Evolutionary conservation across 2,888 invertebrate species (phyloP).

Genomic region (Rugalucina vietnamica): DNA sequence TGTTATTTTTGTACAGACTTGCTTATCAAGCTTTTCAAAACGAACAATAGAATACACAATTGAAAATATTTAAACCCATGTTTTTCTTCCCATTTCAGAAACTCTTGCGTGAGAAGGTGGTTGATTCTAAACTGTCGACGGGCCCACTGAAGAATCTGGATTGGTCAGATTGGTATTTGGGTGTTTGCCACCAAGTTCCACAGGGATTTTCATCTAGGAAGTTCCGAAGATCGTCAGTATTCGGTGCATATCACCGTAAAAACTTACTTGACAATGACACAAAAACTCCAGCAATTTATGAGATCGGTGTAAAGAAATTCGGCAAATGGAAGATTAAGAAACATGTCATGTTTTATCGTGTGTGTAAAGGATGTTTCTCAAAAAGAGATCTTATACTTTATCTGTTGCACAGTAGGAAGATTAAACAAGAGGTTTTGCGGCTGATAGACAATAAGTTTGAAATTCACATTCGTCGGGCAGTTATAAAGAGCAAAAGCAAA

Average conservation of each 20-base stretch:
- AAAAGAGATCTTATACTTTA: not conserved
- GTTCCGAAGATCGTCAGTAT: not conserved
- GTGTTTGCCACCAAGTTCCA: slow-evolving; percentile 43
- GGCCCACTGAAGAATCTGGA: slow-evolving; percentile 53
- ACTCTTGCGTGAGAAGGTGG: slow-evolving; percentile 60
- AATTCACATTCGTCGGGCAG: not conserved
- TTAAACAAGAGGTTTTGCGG: not conserved
- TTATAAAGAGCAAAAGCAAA: not conserved
- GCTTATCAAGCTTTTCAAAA: too few species aligned
- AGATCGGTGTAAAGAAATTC: slow-evolving; percentile 62
- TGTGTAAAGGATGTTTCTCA: too few species aligned
- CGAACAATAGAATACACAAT: too few species aligned
- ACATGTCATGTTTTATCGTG: slow-evolving; percentile 64
- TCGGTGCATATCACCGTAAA: too few species aligned
- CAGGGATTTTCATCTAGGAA: slow-evolving; percentile 17
- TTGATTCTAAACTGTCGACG: slow-evolving; percentile 51
- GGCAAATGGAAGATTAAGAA: slow-evolving; percentile 53
- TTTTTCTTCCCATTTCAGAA: not conserved
- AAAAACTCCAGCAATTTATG: slow-evolving; percentile 62
- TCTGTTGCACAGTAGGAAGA: not conserved
- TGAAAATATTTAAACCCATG: too few species aligned
- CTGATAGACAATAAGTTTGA: not conserved
- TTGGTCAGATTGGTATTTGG: slow-evolving; percentile 64
- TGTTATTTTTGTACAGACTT: too few species aligned
- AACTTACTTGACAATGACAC: slow-evolving; percentile 20